Evolutionary conservation across 2,888 invertebrate genomes (phyloP), one percentile per base, ranked within the genome.

Genomic region (Temnothorax rugatulus): DNA sequence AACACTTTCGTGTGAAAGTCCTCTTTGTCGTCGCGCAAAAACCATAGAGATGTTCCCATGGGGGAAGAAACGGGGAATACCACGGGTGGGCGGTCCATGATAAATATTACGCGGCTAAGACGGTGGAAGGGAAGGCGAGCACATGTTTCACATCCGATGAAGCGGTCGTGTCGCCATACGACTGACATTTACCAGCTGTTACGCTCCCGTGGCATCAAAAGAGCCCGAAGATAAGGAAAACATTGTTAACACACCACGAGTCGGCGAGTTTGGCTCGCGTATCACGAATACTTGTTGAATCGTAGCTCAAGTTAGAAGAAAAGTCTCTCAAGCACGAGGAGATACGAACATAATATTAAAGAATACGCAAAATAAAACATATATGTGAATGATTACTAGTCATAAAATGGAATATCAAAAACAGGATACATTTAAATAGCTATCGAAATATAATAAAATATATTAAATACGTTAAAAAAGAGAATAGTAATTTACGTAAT

Each of bases 91-190:
- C 15, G 41, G 21, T n/a, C 18, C 18, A 15, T 21, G 71, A 25
- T 44, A 71, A 69, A 66, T 76, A 73, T 76, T 83, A 69, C 64
- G 69, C 29, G 63, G 13, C 25, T 59, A 81, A 59, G 44, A 50
- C 63, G 61, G 1, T 18, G 64, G 18, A 13, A 68, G 29, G 25
- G 18, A 84, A 64, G 47, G 4, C 25, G 7, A 54, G 41, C 81
- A 84, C 47, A 15, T 81, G 84, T 73, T 84, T 81, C 66, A 73
- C 73, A 84, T 41, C 47, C 50, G 84, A 84, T 57, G 73, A 71
- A 76, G 54, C 81, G 41, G 38, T 57, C n/a, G n/a, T 50, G 57
- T 34, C 61, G 34, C 34, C 34, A 64, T 44, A 44, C 25, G 52
- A 73, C 61, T 83, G 83, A 79, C 79, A 71, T 71, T 81, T 52